Evolutionary conservation across 1,140 invertebrate species (phyloP), one percentile per base, ranked within the genome.

Genomic region (Hermetia illucens): DNA sequence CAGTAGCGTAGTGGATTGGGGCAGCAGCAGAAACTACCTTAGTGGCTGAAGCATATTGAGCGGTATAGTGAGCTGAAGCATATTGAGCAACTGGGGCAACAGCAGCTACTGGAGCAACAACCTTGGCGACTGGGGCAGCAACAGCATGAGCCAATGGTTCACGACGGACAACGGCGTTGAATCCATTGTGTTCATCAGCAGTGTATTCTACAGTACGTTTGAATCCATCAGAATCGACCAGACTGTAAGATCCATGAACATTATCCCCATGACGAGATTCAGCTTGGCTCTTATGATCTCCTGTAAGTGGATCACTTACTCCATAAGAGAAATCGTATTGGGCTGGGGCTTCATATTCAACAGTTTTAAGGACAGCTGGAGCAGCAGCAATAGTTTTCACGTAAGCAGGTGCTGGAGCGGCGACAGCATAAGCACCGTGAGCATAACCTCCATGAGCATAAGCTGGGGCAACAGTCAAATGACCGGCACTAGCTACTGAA

Each of bases 201-300:
- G 48, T 58, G 42, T 65, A 65, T 30, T 66, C 62, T 8, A 65
- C 63, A 18, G 55, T 49, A 22, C 63, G 51, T 21, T 55, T 52
- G 17, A 53, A 50, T n/a, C 63, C 63, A 44, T 65, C 62, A 17
- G 63, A 52, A 21, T 65, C 63, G 13, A 62, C 47, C 0, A 63
- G 42, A 8, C 50, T 53, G 38, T 64, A 64, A 21, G 48, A 47
- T 4, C 61, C 61, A 4, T 53, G 52, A 3, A 63, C 61, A 20
- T 68, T 48, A 38, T 69, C 69, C 17, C 70, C 70, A 21, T 69
- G 62, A 10, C 69, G 63, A 55, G 55, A 68, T 54, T 80, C 77
- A 38, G 75, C 66, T 46, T 77, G 74, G 43, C 63, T 64, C 55
- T 80, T 79, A 2, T 69, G 60, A 54, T 80, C 76, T 2, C 79